Base-by-base conservation (phyloP, 2,113 vertebrate genomes). In the Trichomycterus rosablanca region DNA sequence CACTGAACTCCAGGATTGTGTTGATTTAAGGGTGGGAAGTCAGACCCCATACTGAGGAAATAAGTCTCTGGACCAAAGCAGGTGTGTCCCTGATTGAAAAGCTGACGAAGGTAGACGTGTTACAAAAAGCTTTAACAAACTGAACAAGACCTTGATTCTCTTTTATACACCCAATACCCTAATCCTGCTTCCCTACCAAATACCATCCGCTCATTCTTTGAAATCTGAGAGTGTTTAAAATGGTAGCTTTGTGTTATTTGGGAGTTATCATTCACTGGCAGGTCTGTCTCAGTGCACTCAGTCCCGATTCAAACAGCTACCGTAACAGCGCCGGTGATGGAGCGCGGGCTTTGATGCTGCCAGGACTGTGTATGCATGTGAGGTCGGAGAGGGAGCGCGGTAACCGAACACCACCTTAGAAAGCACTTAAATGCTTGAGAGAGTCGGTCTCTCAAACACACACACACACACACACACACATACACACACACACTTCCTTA, bases 361-460 rank as follows among this genome's bases (percentile, higher is more conserved):
- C 34, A 55, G 22, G 42, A 26, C 59, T 75, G 62, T 56, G 56
- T 35, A 40, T 52, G 59, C 65, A 74, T 79, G 45, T 57, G 69
- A 67, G 63, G 63, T 62, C 50, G 68, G 9, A 26, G 54, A 73
- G 57, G 66, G 71, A 80, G 71, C 61, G 69, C 62, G 0, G 78
- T 79, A 86, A 85, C 74, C 71, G 66, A 78, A 78, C 74, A 82
- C 80, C 73, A 67, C 68, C 67, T 75, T 63, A 80, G 79, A 84
- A 77, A 81, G 77, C 81, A 82, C 81, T 81, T 82, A 80, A 80
- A 81, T 68, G 73, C 75, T 72, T 69, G n/a, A 56, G 20, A 78
- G n/a, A n/a, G n/a, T n/a, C n/a, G n/a, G n/a, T n/a, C 49, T 67
- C 79, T 68, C 74, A 0, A 44, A 26, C 68, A 74, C 83, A n/a